Evolutionary conservation across 2,113 vertebrate genomes (phyloP), one percentile per base, ranked within the genome.

Genomic region (Lepus europaeus): DNA sequence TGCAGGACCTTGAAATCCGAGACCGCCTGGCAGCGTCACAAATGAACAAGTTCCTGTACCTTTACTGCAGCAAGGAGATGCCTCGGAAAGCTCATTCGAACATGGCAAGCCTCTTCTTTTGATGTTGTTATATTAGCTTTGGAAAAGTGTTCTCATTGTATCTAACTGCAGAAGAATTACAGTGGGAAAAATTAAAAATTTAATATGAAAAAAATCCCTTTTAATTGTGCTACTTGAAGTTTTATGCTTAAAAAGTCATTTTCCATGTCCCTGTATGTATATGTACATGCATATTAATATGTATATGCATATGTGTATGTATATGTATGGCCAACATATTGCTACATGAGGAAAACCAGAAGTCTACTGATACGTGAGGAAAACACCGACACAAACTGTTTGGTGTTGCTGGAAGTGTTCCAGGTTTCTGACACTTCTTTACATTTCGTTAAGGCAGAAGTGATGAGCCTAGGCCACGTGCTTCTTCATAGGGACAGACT

Each of bases 41-140:
- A 92, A 99, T 99, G 99, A 99, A 99, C 97, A 99, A 99, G 97
- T 99, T 99, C 97, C 98, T 99, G 31, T 99, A 99, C 93, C 98
- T 99, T 74, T 99, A 99, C 94, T 99, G 99, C 33, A 99, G 99
- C 98, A 99, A 99, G 86, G 99, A 99, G 97, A 99, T 99, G 99
- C 99, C 99, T 39, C 98, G 99, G 61, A 99, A 99, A 98, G 99
- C 99, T 0, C 99, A 99, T 97, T 99, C 99, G 79, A 99, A 99
- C 97, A 99, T 99, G 99, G 99, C 99, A 97, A 97, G 93, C 5
- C 64, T 83, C 19, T 23, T 59, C 95, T 0, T 0, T 20, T 92
- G 93, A 5, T 14, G 9, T 83, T 87, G 10, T 77, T 78, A 0
- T 7, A 0, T 39, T 87, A 11, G 9, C 49, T 79, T 76, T 22